phyloP scores from a whole-genome alignment of 2,888 invertebrate species.

The Allacma fusca region DNA sequence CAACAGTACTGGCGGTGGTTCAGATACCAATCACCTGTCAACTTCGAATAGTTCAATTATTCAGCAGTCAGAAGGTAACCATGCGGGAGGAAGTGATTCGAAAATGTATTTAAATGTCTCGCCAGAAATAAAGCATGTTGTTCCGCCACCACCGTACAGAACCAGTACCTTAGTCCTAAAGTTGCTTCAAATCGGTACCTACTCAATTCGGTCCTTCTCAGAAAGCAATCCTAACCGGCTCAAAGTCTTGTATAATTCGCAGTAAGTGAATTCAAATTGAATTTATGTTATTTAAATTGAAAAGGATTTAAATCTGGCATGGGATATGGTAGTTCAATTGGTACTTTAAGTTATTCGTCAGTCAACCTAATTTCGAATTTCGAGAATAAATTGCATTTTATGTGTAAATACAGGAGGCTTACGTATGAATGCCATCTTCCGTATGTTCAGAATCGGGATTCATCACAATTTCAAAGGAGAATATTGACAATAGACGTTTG shows the following conservation, averaged over 20 bases:
- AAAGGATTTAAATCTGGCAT: too few species aligned
- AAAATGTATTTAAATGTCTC: constrained; percentile 4
- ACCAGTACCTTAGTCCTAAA: constrained; percentile 53
- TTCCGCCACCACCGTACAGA: constrained; percentile 48
- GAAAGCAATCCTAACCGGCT: constrained; percentile 54
- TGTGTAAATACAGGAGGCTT: constrained; percentile 51
- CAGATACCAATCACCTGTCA: background rate
- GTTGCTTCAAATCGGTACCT: constrained; percentile 55
- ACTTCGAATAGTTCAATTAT: background rate
- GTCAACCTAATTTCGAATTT: too few species aligned
- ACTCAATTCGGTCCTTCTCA: constrained; percentile 54
- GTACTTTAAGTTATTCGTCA: too few species aligned
- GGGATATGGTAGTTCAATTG: too few species aligned
- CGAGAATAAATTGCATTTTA: too few species aligned
- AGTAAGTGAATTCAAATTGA: constrained; percentile 45
- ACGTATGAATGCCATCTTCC: constrained; percentile 58
- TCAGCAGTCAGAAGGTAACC: background rate
- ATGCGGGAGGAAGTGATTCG: background rate
- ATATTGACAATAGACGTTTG: constrained; percentile 55
- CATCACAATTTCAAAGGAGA: constrained; percentile 45
- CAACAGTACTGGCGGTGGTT: background rate
- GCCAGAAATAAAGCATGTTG: constrained; percentile 21
- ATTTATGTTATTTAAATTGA: too few species aligned
- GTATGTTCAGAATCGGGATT: background rate
- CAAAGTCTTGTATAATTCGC: constrained; percentile 55